Percentiles rank a stretch among this genome's conserved stretches.
Conservation (phyloP, 2,113 vertebrate genomes). For the Megaceryle maxima region DNA sequence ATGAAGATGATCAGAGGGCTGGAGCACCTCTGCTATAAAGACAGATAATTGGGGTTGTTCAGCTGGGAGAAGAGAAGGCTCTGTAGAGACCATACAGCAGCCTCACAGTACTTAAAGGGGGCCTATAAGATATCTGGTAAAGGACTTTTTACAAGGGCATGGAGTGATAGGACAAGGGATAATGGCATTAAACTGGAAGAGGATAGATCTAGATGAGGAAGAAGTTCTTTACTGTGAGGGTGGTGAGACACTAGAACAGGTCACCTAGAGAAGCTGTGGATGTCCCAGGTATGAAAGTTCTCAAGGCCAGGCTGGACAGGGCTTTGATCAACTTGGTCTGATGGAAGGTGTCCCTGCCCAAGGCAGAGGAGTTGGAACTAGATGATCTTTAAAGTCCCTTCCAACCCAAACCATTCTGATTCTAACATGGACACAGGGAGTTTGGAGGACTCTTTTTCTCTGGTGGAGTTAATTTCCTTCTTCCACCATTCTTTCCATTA, state of each 20-base stretch:
- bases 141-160: not conserved
- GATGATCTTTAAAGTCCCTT: not conserved
- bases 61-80: not conserved
- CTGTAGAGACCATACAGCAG: accelerated
- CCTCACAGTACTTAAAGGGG: not conserved
- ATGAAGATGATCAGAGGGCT: not conserved
- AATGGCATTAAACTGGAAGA: not conserved
- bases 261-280: not conserved
- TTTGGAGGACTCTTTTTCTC: not conserved
- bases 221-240: not conserved
- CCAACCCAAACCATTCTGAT: not conserved
- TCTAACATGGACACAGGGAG: not conserved
- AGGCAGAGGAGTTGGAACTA: not conserved
- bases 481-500: not conserved
- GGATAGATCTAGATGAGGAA: not conserved
- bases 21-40: not conserved
- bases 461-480: not conserved
- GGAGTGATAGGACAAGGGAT: accelerated
- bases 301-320: accelerated
- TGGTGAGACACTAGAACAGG: not conserved
- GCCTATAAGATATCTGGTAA: not conserved
- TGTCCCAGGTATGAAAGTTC: not conserved
- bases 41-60: not conserved
- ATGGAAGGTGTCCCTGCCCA: not conserved
- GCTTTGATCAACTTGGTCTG: not conserved